Percentiles rank a stretch among this genome's conserved stretches.
Evolutionary conservation across 2,113 vertebrate genomes (phyloP).

Genomic region (Uropsilus gracilis): DNA sequence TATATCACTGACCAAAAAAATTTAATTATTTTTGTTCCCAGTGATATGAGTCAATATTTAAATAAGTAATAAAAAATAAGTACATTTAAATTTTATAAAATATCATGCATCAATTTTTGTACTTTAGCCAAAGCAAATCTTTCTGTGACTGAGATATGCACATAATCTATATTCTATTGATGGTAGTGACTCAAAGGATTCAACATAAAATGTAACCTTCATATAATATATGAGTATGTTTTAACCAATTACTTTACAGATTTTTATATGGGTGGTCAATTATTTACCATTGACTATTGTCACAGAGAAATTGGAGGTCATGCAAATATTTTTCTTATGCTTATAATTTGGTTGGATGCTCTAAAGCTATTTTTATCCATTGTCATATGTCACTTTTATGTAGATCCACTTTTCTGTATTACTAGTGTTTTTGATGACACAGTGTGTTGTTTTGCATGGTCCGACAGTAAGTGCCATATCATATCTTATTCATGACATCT

Average conservation of each 20-base stretch:
- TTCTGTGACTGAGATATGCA: constrained; percentile 37
- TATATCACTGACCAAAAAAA: neutral
- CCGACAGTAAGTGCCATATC: neutral
- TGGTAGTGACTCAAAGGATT: neutral
- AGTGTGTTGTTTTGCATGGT: neutral
- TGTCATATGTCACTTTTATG: neutral
- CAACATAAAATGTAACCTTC: constrained; percentile 15
- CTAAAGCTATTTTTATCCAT: neutral
- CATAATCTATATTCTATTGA: neutral
- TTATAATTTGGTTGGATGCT: constrained; percentile 2
- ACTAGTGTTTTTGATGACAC: neutral
- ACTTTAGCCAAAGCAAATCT: neutral
- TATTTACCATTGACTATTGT: neutral
- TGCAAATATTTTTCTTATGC: neutral
- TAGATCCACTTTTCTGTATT: neutral
- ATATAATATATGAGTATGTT: neutral
- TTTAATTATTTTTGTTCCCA: constrained; percentile 23
- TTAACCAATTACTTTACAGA: constrained; percentile 22
- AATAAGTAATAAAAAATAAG: constrained; percentile 45
- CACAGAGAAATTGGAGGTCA: neutral
- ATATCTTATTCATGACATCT: neutral
- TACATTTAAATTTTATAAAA: neutral
- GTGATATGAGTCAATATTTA: neutral
- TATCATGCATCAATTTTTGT: constrained; percentile 18
- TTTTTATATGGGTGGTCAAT: neutral